Evolutionary conservation across 2,888 invertebrate genomes (phyloP), one percentile per base, ranked within the genome.

Genomic region (Macaria notata): DNA sequence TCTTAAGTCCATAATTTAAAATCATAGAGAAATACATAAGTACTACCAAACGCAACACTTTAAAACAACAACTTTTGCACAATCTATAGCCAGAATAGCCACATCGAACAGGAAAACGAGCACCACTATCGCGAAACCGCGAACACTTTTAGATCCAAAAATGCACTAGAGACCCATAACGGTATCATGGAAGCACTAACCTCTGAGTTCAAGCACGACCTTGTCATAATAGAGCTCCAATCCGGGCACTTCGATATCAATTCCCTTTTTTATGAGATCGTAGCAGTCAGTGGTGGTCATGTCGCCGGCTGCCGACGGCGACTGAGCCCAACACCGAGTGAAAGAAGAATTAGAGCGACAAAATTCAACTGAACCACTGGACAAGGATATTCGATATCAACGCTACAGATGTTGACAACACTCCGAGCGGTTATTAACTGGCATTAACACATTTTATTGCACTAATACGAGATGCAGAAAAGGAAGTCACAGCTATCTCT

Each of bases 221-320:
- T 92, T 93, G 72, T 94, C 93, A 76, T 92, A 93, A 76, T 93
- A 93, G 63, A 84, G 80, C 60, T 93, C 92, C 71, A 92, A 77
- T 42, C 92, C 92, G 3, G 92, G 92, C 73, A 92, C 91, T 76
- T 92, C 92, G 30, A 88, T 86, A 66, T 90, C 89, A 29, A 92
- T 83, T 50, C 92, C 92, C 68, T 79, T 83, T 76, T 86, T 88
- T 72, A 92, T 92, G 69, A 92, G 81, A 72, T 90, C 90, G 80
- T 91, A 92, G 63, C 91, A 89, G 80, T 92, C 90, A 55, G 91
- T 84, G 71, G 88, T 83, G 76, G 91, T 85, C 92, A 92, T 92
- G 77, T 84, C 87, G 77, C 79, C 83, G 76, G 72, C 73, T 72
- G 64, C 76, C 72, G 66, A 61, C 64, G 71, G 73, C 76, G 71